Percentiles rank a stretch among this genome's conserved stretches.
phyloP scores from a whole-genome alignment of 2,888 invertebrate genomes.

The Cataglyphis albicans region DNA sequence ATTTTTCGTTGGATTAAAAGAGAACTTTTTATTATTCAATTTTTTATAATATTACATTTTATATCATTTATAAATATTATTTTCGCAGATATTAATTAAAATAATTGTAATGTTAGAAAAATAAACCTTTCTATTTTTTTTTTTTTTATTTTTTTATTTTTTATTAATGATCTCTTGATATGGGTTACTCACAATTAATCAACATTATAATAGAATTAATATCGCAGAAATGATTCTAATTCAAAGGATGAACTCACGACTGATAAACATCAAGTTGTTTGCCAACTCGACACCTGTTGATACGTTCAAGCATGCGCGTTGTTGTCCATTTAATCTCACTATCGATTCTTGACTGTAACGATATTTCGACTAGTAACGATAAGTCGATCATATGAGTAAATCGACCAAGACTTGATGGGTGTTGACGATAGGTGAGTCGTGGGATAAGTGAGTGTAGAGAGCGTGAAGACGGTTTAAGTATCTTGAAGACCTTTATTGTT shows the following conservation, averaged over 20 bases:
- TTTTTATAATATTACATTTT: background rate
- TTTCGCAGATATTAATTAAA: background rate
- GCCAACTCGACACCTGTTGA: conserved; percentile 30
- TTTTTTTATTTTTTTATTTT: background rate
- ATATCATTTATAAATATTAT: background rate
- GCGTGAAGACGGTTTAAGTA: background rate
- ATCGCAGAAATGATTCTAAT: background rate
- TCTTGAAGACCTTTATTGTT: background rate
- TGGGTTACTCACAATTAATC: background rate
- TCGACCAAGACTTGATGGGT: conserved; percentile 5
- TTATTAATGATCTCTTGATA: background rate
- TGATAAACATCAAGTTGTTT: background rate
- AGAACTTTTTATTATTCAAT: background rate
- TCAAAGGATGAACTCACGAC: background rate
- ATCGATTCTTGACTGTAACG: background rate
- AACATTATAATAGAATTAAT: background rate
- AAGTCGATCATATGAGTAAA: background rate
- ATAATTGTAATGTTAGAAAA: background rate
- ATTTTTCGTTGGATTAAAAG: background rate
- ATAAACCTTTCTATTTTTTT: background rate
- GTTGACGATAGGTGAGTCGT: background rate
- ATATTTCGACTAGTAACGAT: conserved; percentile 23
- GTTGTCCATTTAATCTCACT: background rate
- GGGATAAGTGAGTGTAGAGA: background rate
- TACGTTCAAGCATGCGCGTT: background rate